phyloP scores from a whole-genome alignment of 2,113 vertebrate genomes.

The Anseranas semipalmata region DNA sequence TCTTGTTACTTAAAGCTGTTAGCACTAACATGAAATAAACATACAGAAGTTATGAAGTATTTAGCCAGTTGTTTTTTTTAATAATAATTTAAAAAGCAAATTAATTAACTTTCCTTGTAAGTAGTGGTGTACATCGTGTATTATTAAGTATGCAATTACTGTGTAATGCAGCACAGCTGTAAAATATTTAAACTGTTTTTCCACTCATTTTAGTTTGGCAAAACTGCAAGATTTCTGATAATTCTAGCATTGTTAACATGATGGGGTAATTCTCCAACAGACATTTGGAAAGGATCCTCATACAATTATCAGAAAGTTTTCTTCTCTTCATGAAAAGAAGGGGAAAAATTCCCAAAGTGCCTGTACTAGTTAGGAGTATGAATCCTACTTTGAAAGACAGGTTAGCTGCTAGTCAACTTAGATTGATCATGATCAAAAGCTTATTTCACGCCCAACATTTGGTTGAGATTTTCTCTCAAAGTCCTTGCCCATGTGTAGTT shows the following conservation, averaged over 20 bases:
- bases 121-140: slow-evolving; percentile 1
- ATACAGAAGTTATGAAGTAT: not conserved
- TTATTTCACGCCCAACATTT: not conserved
- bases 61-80: not conserved
- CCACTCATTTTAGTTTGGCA: slow-evolving; percentile 21
- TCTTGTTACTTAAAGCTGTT: not conserved
- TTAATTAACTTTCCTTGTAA: slow-evolving; percentile 38
- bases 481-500: not conserved
- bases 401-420: not conserved
- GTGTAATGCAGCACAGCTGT: slow-evolving; percentile 18
- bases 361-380: not conserved
- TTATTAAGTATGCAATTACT: slow-evolving; percentile 55
- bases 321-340: not conserved
- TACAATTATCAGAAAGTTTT: not conserved
- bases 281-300: not conserved
- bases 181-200: slow-evolving; percentile 54
- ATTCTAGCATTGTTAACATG: not conserved
- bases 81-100: not conserved
- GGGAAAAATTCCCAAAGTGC: not conserved
- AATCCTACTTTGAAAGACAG: not conserved
- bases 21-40: not conserved
- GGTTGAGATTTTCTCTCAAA: not conserved
- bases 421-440: not conserved
- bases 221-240: slow-evolving; percentile 27
- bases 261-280: not conserved